Conservation (phyloP, 2,888 invertebrate species). For the Monoplex corrugatus region DNA sequence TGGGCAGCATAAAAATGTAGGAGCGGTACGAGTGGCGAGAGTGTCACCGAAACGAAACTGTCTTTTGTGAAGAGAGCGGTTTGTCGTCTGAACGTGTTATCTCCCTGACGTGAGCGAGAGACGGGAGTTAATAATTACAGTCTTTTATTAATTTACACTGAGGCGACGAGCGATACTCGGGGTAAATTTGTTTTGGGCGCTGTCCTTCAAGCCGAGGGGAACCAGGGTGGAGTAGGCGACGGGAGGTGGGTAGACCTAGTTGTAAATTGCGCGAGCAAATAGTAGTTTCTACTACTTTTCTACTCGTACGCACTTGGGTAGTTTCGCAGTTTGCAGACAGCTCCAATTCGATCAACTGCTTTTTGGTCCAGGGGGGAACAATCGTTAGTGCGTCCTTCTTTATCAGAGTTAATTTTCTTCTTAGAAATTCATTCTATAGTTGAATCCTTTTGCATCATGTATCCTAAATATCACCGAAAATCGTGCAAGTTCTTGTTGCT, state of each 20-base stretch:
- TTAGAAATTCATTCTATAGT: too few species aligned
- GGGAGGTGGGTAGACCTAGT: not conserved
- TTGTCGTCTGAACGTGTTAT: conserved; percentile 40
- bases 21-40: not conserved
- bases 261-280: not conserved
- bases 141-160: conserved; percentile 52
- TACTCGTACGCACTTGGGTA: not conserved
- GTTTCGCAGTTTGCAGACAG: too few species aligned
- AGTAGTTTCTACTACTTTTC: not conserved
- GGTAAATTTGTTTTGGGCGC: conserved; percentile 45
- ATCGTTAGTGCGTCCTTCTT: too few species aligned
- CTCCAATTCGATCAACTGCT: too few species aligned
- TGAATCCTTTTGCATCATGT: too few species aligned
- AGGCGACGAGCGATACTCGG: conserved; percentile 30
- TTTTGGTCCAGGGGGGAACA: too few species aligned
- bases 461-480: too few species aligned
- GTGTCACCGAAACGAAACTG: not conserved
- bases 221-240: not conserved
- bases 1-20: conserved; percentile 36
- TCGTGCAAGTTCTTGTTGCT: too few species aligned
- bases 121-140: conserved; percentile 47
- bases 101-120: conserved; percentile 6
- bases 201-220: not conserved
- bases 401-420: too few species aligned
- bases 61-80: conserved; percentile 26